Conservation (phyloP, 1,140 invertebrate species). For the Pararge aegeria region DNA sequence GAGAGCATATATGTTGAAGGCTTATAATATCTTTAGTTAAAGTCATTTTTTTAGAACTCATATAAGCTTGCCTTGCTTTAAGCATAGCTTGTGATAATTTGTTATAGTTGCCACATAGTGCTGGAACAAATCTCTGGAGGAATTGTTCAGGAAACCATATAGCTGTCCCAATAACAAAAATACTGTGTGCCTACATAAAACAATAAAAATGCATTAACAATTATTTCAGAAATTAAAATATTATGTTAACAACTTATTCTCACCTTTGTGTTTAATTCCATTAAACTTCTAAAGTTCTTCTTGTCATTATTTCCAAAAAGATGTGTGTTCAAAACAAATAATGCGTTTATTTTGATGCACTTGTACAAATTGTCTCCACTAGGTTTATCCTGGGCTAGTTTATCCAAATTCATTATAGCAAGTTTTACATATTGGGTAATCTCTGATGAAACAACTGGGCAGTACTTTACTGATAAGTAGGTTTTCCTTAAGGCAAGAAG, state of each 20-base stretch:
- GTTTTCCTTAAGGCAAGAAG: conserved; percentile 82
- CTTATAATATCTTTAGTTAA: conserved; percentile 80
- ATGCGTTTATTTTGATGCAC: conserved; percentile 86
- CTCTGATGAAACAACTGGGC: conserved; percentile 84
- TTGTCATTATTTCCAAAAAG: conserved; percentile 90
- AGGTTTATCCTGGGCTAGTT: conserved; percentile 77
- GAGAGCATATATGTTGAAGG: conserved; percentile 52
- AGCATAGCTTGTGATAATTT: conserved; percentile 81
- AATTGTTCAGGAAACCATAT: conserved; percentile 91
- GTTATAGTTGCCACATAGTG: conserved; percentile 80
- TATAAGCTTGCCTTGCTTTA: conserved; percentile 80
- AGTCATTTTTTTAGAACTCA: conserved; percentile 80
- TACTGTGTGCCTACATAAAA: conserved; percentile 84
- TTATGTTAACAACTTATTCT: conserved; percentile 7
- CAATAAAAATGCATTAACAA: conserved; percentile 19
- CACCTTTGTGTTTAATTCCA: conserved; percentile 89
- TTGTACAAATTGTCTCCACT: conserved; percentile 80
- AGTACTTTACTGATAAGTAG: conserved; percentile 81
- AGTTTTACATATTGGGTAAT: conserved; percentile 86
- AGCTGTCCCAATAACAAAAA: conserved; percentile 87
- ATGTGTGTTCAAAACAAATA: conserved; percentile 86
- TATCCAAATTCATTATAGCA: conserved; percentile 83
- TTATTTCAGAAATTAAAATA: conserved; percentile 11
- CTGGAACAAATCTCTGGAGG: conserved; percentile 82
- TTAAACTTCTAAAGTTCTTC: conserved; percentile 86